Evolutionary conservation across 2,113 vertebrate species (phyloP).

Genomic region (Cottus gobio): DNA sequence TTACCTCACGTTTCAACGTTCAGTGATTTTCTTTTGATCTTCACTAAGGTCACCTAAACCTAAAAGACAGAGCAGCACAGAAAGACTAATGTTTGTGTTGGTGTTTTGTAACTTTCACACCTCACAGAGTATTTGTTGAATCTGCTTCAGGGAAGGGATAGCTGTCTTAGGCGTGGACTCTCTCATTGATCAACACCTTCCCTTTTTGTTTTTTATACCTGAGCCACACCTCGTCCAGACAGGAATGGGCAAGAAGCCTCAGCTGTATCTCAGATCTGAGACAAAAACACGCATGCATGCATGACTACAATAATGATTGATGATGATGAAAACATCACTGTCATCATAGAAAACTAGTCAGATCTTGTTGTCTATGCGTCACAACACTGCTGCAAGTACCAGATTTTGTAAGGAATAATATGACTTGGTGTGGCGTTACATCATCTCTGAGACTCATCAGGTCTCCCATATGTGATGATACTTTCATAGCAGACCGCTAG

Average conservation of each 20-base stretch:
- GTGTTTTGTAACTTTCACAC: neutral
- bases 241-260: conserved; percentile 31
- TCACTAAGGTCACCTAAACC: no score
- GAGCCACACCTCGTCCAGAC: conserved; percentile 34
- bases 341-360: neutral
- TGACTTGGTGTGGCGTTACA: neutral
- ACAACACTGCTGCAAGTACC: neutral
- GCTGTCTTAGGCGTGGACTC: conserved; percentile 17
- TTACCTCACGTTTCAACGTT: neutral
- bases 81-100: neutral
- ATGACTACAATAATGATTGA: conserved; percentile 21
- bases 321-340: neutral
- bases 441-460: neutral
- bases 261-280: conserved; percentile 25
- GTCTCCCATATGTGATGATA: neutral
- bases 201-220: conserved; percentile 3
- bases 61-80: neutral
- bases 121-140: neutral
- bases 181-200: neutral
- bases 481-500: neutral
- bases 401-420: neutral
- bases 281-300: conserved; percentile 5
- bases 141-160: conserved; percentile 21
- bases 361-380: neutral
- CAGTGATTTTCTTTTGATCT: neutral